phyloP scores from a whole-genome alignment of 2,113 vertebrate species.

The Athene cunicularia region DNA sequence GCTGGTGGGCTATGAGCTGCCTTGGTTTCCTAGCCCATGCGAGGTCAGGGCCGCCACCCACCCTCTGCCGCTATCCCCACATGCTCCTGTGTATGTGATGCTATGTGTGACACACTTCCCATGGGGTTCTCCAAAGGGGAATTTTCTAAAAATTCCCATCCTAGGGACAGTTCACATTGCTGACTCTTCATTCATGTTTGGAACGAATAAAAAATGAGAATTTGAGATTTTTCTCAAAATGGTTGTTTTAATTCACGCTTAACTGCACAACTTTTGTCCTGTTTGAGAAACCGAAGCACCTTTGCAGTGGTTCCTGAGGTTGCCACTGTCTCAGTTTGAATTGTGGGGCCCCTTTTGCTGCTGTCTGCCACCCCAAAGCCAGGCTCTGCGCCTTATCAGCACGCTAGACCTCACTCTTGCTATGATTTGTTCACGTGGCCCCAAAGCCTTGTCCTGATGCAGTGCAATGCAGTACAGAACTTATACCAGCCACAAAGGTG shows the following conservation, averaged over 20 bases:
- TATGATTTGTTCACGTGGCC: background rate
- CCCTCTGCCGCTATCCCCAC: background rate
- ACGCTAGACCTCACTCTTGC: background rate
- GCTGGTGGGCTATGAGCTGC: background rate
- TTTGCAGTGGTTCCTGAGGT: background rate
- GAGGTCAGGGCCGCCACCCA: background rate
- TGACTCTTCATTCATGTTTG: background rate
- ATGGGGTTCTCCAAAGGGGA: background rate
- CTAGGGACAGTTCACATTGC: background rate
- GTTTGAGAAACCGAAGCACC: background rate
- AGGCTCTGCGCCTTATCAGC: background rate
- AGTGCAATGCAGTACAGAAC: background rate
- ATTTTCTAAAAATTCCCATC: background rate
- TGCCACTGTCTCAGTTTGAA: background rate
- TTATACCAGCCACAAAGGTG: background rate
- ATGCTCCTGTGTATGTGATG: accelerated
- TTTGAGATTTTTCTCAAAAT: background rate
- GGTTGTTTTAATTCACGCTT: background rate
- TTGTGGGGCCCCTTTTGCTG: background rate
- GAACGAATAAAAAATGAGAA: background rate
- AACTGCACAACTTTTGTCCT: background rate
- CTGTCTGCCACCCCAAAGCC: background rate
- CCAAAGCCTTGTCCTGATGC: background rate
- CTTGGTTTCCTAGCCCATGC: background rate
- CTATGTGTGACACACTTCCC: background rate